These are phyloP conservation scores for Drosophila ironensis DNA, from an alignment of 1,140 invertebrate genomes.

Conservation along the genomic window DNA sequence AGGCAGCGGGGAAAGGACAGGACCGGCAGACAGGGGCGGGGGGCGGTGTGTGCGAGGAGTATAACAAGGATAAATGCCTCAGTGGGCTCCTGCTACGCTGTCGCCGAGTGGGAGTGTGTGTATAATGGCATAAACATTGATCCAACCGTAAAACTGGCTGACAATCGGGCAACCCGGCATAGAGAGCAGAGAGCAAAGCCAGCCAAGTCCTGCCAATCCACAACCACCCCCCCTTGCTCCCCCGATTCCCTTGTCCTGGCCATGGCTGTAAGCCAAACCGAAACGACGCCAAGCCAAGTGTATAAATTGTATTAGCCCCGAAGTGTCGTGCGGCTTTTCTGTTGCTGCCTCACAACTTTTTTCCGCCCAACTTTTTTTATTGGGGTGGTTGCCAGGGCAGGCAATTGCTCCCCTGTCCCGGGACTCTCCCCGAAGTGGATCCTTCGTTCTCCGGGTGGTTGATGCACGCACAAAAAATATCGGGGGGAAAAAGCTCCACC, in stretches of 20 bases:
- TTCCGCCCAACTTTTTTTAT: not conserved
- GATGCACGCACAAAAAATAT: constrained; percentile 50
- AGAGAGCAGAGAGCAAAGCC: constrained; percentile 7
- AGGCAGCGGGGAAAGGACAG: constrained; percentile 45
- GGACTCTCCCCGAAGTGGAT: not conserved
- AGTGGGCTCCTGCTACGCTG: constrained; percentile 12
- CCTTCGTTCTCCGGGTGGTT: constrained; percentile 39
- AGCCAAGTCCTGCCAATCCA: constrained; percentile 45
- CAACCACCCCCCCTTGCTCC: not conserved
- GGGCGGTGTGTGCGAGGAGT: constrained; percentile 29
- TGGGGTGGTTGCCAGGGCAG: constrained; percentile 22
- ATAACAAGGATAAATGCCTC: constrained; percentile 77
- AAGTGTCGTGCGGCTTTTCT: constrained; percentile 69
- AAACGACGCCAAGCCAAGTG: constrained; percentile 77
- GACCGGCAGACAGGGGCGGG: not conserved
- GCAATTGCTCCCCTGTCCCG: constrained; percentile 34
- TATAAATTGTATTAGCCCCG: constrained; percentile 79
- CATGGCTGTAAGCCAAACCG: constrained; percentile 73
- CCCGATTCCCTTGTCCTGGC: not conserved
- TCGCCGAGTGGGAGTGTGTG: constrained; percentile 27
- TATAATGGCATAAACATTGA: constrained; percentile 74
- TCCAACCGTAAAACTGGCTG: constrained; percentile 79
- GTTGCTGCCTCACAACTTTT: not conserved
- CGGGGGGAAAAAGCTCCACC: too few relatives aligned
- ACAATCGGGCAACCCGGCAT: constrained; percentile 56